Evolutionary conservation across 1,140 invertebrate species (phyloP).

Genomic region (Achatina immaculata): DNA sequence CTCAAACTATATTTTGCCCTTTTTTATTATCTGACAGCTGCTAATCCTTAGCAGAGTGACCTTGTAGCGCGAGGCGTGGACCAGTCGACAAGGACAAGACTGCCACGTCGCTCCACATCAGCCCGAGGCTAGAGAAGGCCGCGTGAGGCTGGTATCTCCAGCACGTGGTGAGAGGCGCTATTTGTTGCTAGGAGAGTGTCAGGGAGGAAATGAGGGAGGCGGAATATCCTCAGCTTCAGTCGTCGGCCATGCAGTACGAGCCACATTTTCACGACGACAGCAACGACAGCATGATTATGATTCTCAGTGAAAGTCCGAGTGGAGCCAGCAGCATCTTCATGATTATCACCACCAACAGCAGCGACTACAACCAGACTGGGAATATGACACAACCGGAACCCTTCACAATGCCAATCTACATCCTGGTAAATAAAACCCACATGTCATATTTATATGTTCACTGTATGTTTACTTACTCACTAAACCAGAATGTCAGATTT

Average conservation of each 20-base stretch:
- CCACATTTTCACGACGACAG: not conserved
- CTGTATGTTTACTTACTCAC: too few species aligned
- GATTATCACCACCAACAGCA: not conserved
- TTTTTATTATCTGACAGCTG: too few species aligned
- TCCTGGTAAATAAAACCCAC: not conserved
- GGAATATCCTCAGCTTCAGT: not conserved
- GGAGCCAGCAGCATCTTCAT: not conserved
- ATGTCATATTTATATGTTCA: too few species aligned
- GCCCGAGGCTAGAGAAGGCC: too few species aligned
- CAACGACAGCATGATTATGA: not conserved
- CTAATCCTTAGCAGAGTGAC: too few species aligned
- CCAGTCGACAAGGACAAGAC: too few species aligned
- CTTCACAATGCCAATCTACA: not conserved
- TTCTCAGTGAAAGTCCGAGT: not conserved
- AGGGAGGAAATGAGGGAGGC: not conserved
- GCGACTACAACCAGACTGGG: not conserved
- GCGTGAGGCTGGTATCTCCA: too few species aligned
- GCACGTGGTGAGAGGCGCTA: not conserved
- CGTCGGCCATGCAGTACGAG: not conserved
- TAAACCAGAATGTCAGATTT: too few species aligned
- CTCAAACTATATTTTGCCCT: too few species aligned
- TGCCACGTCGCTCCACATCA: too few species aligned
- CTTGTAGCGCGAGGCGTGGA: too few species aligned
- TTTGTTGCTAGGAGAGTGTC: not conserved
- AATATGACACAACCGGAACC: not conserved